Percentiles rank a stretch among this genome's conserved stretches.
phyloP scores from a whole-genome alignment of 1,140 invertebrate species.

The Diabrotica undecimpunctata region DNA sequence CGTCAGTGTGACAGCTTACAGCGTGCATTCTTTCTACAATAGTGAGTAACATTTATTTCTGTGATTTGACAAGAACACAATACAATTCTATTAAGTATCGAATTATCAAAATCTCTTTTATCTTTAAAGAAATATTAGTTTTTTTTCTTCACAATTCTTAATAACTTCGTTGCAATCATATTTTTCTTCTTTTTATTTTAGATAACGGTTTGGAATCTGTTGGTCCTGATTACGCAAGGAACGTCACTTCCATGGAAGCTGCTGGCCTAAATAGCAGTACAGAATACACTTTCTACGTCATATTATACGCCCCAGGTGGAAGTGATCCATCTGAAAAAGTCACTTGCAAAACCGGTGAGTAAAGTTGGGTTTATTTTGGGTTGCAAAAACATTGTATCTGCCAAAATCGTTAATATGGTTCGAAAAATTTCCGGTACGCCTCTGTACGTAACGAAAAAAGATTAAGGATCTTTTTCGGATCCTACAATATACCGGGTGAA shows the following conservation, averaged over 20 bases:
- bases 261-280: constrained; percentile 59
- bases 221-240: constrained; percentile 55
- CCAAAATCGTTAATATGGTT: no score
- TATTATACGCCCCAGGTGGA: constrained; percentile 57
- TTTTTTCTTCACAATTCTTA: no score
- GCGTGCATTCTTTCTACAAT: constrained; percentile 59
- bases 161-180: no score
- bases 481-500: no score
- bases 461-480: no score
- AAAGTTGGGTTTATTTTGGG: no score
- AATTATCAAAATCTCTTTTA: no score
- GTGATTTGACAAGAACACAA: background rate
- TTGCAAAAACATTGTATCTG: background rate
- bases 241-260: constrained; percentile 52
- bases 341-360: constrained; percentile 59
- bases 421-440: no score
- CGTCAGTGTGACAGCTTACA: constrained; percentile 57
- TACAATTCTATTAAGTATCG: no score
- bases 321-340: constrained; percentile 61
- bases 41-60: constrained; percentile 42
- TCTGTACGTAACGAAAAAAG: no score
- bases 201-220: constrained; percentile 45
- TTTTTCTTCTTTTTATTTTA: constrained; percentile 15
- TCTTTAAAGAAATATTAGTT: no score
- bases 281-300: constrained; percentile 66